Evolutionary conservation across 2,888 invertebrate species (phyloP).

Genomic region (Agrochola macilenta): DNA sequence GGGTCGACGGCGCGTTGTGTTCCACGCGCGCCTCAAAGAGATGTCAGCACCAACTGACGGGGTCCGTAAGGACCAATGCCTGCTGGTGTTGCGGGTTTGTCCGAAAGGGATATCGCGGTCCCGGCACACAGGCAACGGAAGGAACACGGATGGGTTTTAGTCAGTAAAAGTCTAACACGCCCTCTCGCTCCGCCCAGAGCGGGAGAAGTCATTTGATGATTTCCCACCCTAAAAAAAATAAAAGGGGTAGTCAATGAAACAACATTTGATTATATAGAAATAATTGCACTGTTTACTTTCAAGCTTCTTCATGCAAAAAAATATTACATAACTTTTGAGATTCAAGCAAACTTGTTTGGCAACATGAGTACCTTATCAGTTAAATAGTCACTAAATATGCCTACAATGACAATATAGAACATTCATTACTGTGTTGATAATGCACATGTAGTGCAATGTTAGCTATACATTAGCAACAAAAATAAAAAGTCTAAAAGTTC

Average conservation of each 20-base stretch:
- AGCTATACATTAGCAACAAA: constrained; percentile 41
- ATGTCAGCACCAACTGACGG: too few species aligned
- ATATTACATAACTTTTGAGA: constrained; percentile 80
- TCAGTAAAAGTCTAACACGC: too few species aligned
- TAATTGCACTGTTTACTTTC: constrained; percentile 87
- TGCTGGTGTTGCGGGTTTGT: too few species aligned
- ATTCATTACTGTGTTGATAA: constrained; percentile 38
- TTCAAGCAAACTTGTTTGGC: constrained; percentile 86
- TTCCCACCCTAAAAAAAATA: too few species aligned
- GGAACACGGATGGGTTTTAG: too few species aligned
- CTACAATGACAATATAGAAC: constrained; percentile 58
- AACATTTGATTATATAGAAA: constrained; percentile 75
- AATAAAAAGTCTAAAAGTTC: constrained; percentile 32
- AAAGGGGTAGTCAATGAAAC: constrained; percentile 65
- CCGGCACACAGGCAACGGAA: too few species aligned
- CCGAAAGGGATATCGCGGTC: too few species aligned
- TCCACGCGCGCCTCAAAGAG: too few species aligned
- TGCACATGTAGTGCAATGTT: constrained; percentile 57
- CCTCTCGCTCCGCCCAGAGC: too few species aligned
- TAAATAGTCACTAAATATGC: constrained; percentile 64
- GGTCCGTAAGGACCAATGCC: too few species aligned
- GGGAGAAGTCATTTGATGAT: too few species aligned
- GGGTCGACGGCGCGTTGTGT: too few species aligned
- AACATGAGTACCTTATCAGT: constrained; percentile 78
- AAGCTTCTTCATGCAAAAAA: constrained; percentile 89